Percentiles rank a stretch among this genome's conserved stretches.
phyloP scores from a whole-genome alignment of 2,797 vertebrate genomes.

The Zalophus californianus region DNA sequence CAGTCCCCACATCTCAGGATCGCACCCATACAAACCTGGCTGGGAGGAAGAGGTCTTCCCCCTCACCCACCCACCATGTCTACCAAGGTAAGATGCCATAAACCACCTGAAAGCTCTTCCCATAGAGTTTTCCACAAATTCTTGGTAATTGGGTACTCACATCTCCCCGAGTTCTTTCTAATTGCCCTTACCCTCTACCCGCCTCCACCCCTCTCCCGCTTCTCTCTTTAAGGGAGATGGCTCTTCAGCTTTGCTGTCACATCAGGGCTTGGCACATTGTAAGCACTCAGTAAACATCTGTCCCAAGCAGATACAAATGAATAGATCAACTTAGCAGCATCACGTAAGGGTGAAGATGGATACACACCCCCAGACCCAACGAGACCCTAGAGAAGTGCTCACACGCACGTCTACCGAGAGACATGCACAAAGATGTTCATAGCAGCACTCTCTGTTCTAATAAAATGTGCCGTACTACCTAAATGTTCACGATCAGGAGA shows the following conservation, averaged over 20 bases:
- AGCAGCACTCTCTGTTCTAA: neutral
- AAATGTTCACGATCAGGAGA: neutral
- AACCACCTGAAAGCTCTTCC: neutral
- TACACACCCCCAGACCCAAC: neutral
- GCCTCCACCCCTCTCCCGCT: neutral
- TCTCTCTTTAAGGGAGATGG: slow-evolving; percentile 25
- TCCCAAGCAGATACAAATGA: neutral
- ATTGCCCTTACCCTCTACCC: neutral
- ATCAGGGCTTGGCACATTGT: neutral
- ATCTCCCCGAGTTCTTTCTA: neutral
- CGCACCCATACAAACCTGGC: neutral
- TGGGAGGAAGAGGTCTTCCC: neutral
- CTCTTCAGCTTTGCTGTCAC: neutral
- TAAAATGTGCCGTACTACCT: neutral
- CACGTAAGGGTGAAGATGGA: neutral
- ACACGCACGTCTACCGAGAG: neutral
- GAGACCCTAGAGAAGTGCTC: neutral
- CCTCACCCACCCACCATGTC: neutral
- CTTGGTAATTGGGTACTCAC: neutral
- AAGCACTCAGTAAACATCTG: slow-evolving; percentile 36
- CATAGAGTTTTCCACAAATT: neutral
- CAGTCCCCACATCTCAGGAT: neutral
- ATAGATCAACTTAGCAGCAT: slow-evolving; percentile 39
- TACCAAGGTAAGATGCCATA: neutral
- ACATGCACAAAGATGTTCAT: neutral